A percentile compares a stretch with the other conserved stretches of the same genome.
Conservation (phyloP, 2,113 vertebrate species). For the Brachypteracias leptosomus region DNA sequence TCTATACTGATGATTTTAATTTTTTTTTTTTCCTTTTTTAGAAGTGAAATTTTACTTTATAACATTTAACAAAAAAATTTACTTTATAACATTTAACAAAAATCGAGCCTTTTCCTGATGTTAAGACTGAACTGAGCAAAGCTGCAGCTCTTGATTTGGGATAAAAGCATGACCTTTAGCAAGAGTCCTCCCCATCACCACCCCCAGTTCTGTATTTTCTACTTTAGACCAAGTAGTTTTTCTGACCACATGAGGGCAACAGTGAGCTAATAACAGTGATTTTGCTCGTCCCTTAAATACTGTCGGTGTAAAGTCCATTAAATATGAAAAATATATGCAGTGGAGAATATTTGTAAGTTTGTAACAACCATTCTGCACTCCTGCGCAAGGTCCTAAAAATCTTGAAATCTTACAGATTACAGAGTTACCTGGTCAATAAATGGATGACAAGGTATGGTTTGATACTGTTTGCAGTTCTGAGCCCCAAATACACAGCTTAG, state of each 20-base stretch:
- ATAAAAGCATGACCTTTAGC: neutral
- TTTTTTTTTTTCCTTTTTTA: neutral
- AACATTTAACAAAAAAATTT: neutral
- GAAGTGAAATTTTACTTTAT: neutral
- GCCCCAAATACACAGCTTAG: neutral
- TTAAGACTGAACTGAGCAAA: neutral
- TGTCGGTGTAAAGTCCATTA: neutral
- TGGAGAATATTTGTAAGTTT: neutral
- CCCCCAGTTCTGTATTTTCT: neutral
- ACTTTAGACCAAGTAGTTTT: neutral
- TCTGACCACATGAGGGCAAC: constrained; percentile 68
- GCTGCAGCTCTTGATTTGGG: neutral
- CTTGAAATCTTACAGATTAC: neutral
- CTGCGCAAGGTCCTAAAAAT: neutral
- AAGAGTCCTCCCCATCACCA: neutral
- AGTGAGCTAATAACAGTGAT: constrained; percentile 17
- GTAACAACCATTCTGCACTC: neutral
- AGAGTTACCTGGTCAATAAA: neutral
- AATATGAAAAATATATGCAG: neutral
- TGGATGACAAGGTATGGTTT: neutral
- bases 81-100: neutral
- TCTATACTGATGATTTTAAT: neutral
- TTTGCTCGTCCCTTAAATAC: neutral
- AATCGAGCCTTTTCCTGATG: neutral
- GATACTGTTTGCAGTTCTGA: neutral